These are phyloP conservation scores for Platalea minor DNA, from an alignment of 2,797 vertebrate species.

Conservation along the genomic window DNA sequence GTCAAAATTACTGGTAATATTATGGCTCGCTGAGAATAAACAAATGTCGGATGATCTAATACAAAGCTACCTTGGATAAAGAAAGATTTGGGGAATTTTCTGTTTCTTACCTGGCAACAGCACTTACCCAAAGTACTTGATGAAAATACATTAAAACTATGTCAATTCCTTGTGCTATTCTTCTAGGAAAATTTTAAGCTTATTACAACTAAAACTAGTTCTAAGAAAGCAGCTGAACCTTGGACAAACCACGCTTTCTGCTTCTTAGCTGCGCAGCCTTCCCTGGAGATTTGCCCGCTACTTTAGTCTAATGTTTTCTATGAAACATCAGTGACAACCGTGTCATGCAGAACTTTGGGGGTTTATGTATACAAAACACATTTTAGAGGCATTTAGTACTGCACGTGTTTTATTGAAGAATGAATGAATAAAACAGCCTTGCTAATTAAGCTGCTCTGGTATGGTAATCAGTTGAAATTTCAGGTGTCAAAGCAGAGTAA, in stretches of 20 bases:
- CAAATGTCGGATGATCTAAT: not conserved
- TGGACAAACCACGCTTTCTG: not conserved
- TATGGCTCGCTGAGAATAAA: not conserved
- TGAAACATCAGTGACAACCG: not conserved
- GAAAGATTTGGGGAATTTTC: not conserved
- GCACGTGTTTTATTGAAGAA: constrained; percentile 28
- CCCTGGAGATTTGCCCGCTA: not conserved
- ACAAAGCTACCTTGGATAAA: not conserved
- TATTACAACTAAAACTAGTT: not conserved
- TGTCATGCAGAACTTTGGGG: not conserved
- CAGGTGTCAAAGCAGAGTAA: constrained; percentile 8
- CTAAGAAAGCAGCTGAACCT: not conserved
- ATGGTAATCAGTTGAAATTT: not conserved
- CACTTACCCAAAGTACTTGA: not conserved
- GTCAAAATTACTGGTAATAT: not conserved
- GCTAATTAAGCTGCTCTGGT: not conserved
- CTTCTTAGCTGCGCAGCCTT: not conserved
- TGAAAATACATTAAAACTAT: not conserved
- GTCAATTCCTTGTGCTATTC: not conserved
- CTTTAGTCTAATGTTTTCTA: not conserved
- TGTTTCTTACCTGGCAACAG: not conserved
- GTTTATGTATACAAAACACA: not conserved
- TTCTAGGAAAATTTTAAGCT: not conserved
- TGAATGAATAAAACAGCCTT: constrained; percentile 7
- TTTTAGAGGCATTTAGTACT: constrained; percentile 21